Percentiles rank a stretch among this genome's conserved stretches.
Conservation (phyloP, 2,113 vertebrate species). For the Odocoileus virginianus region DNA sequence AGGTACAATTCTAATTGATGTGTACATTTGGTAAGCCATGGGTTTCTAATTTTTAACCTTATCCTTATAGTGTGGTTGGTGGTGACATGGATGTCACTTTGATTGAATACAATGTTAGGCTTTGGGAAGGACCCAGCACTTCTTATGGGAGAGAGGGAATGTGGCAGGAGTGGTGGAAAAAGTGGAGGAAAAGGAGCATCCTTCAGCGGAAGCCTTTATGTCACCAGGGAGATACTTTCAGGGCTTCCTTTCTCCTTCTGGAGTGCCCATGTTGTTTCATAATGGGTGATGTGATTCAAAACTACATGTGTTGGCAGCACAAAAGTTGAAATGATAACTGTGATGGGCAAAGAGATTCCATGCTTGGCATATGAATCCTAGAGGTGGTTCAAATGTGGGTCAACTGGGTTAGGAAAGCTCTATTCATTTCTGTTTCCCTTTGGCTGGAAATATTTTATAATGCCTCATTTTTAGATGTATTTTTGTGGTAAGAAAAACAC, state of each 20-base stretch:
- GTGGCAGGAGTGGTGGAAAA: background rate
- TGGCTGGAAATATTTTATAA: background rate
- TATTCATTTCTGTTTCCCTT: background rate
- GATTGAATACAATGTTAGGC: background rate
- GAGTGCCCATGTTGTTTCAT: background rate
- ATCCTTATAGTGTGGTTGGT: background rate
- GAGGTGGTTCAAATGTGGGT: background rate
- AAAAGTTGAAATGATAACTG: background rate
- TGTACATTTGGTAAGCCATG: background rate
- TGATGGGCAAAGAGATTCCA: background rate
- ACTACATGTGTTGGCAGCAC: background rate
- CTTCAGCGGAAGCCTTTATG: background rate
- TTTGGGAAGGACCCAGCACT: background rate
- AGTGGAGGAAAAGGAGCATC: background rate
- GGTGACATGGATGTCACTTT: background rate
- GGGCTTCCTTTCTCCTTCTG: background rate
- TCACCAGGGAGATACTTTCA: background rate
- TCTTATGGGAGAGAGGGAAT: background rate
- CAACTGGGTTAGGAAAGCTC: background rate
- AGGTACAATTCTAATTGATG: background rate
- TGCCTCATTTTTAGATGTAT: background rate
- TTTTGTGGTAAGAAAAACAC: background rate
- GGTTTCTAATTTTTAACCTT: background rate
- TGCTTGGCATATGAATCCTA: background rate
- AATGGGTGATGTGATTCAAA: background rate